Evolutionary conservation across 2,888 invertebrate genomes (phyloP), one percentile per base, ranked within the genome.

Genomic region (Gari tellinella): DNA sequence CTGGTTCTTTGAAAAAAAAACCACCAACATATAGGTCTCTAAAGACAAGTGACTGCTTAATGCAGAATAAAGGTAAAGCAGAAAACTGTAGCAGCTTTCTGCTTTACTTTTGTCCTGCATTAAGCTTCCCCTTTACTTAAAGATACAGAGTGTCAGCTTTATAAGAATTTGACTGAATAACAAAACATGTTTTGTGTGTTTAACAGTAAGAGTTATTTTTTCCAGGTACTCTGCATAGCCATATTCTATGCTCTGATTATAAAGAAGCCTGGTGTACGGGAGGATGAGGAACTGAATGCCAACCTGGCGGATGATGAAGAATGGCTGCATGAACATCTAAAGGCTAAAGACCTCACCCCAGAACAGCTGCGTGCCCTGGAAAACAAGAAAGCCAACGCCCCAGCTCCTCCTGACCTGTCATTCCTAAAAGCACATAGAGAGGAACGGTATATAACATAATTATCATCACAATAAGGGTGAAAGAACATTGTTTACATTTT

Each of bases 171-270:
- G n/a, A n/a, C n/a, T n/a, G n/a, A n/a, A n/a, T n/a, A n/a, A n/a
- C n/a, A n/a, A n/a, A n/a, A 17, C 37, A 19, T n/a, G 10, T 56
- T n/a, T 56, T 8, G 12, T 10, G 26, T 56, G 12, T 23, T 8
- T 15, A 37, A 15, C 23, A 3, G 4, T 31, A n/a, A 31, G 31
- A 7, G 31, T 10, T 31, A 7, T 31, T 4, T 31, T 31, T 66
- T 61, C 10, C 43, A 69, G 72, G 81, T 86, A 4, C 38, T 86
- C 7, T 43, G 68, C 1, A 25, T 86, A 26, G 83, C 85, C 25
- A 45, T 81, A 14, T 74, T 86, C 46, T 86, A 80, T 53, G 84
- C 85, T 1, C 46, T 85, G 41, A 65, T 86, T 8, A 83, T 85
- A 26, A 82, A 81, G 69, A 81, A 82, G 31, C 85, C 85, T 0